Evolutionary conservation across 2,797 vertebrate genomes (phyloP), one percentile per base, ranked within the genome.

Genomic region (Podargus strigoides): DNA sequence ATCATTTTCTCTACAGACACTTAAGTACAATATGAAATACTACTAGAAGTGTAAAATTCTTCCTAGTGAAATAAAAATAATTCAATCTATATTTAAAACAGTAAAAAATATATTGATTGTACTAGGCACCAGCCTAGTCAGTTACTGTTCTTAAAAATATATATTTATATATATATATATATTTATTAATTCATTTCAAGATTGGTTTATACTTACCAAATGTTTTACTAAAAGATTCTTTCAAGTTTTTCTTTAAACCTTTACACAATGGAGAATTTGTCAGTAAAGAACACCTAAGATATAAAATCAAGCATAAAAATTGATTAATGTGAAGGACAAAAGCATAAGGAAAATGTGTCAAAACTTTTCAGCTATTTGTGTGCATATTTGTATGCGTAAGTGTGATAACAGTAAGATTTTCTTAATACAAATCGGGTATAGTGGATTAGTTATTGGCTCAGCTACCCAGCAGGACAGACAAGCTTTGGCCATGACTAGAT

Each of bases 211-310:
- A 95, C 97, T 95, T 80, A 98, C 97, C 87, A 26, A 36, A 80
- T 62, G 91, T 98, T 94, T 97, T 98, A 36, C 18, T 90, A 26
- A 34, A 52, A 37, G 89, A 66, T 89, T 94, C 73, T 78, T 96
- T 97, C 18, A 64, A 11, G 20, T 23, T 68, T 49, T 86, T 97
- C 98, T 97, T 96, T 97, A 92, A 96, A 96, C 97, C 87, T 82
- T 94, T 96, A 80, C 94, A 97, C 94, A 99, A 96, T 9, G 98
- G 98, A 94, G 99, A 99, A 66, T 97, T 97, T 32, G 91, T 73
- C 64, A 97, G 53, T 34, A 97, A 97, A 84, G 98, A 63, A 90
- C 97, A 97, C 75, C 99, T 99, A 96, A 72, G 84, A 95, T 95
- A 87, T 17, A 95, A 67, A 90, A 89, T 6, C 41, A 91, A 80